Evolutionary conservation across 1,140 invertebrate genomes (phyloP), one percentile per base, ranked within the genome.

Genomic region (Hyposmocoma kahamanoa): DNA sequence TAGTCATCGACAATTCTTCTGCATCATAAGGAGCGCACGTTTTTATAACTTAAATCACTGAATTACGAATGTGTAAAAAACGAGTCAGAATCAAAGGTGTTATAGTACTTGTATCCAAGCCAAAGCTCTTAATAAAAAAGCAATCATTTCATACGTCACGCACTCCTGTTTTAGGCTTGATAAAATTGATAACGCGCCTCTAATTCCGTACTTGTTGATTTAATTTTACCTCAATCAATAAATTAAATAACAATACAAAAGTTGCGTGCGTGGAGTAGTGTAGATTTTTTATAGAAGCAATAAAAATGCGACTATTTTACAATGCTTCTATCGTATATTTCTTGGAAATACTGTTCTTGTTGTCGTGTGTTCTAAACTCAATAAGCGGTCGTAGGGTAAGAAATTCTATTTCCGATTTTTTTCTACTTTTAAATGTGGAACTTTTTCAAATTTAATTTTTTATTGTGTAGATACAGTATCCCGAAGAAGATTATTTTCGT

Each of bases 371-470:
- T 56, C 45, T 53, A 43, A 51, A 63, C 30, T 53, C 43, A 50
- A 68, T 64, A 50, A 64, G 53, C 38, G 73, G 71, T 38, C 59
- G 69, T 54, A 53, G 65, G 62, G 76, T 80, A 60, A 61, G 67
- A 34, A 34, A 34, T 2, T 15, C 18, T 8, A 36, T 36, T 30
- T 36, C n/a, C n/a, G n/a, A 36, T 36, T 36, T 10, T 15, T 15
- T 36, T 2, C 1, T 36, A 36, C 8, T 36, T 36, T 36, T 5
- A 15, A n/a, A n/a, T n/a, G n/a, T n/a, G n/a, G n/a, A n/a, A n/a
- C n/a, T n/a, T 13, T 36, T 36, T 36, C 4, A 15, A 36, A 36
- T 17, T 6, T 36, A 13, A 36, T 17, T 41, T 21, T 41, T 41
- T 41, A 41, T 48, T 39, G 8, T 41, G 1, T n/a, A 43, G 26